These are phyloP conservation scores for Ophioninae sp. DNA, from an alignment of 2,888 invertebrate species.

Conservation along the genomic window DNA sequence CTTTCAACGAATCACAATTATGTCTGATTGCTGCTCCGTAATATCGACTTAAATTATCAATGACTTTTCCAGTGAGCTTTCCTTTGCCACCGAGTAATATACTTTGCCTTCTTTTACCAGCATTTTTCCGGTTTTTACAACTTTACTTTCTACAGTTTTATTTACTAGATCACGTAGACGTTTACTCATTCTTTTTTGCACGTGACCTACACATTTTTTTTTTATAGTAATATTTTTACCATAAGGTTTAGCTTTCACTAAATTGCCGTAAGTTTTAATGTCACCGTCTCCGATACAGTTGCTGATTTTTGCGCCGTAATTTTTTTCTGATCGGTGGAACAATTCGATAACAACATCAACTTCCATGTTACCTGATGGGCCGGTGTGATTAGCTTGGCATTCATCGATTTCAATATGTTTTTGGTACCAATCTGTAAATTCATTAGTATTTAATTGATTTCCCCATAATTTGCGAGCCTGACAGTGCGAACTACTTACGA, in stretches of 20 bases:
- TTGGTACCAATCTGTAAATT: conserved; percentile 39
- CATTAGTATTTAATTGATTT: conserved; percentile 33
- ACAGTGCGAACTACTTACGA: conserved; percentile 7
- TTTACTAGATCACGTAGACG: conserved; percentile 64
- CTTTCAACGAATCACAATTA: conserved; percentile 51
- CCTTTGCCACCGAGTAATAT: conserved; percentile 48
- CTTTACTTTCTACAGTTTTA: conserved; percentile 53
- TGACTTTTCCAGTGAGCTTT: conserved; percentile 67
- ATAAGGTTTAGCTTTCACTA: conserved; percentile 56
- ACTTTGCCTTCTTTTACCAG: conserved; percentile 54
- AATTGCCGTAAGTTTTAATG: conserved; percentile 45
- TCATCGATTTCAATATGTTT: conserved; percentile 14
- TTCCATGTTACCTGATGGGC: conserved; percentile 12
- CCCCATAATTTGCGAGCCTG: conserved; percentile 24
- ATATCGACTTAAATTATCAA: conserved; percentile 60
- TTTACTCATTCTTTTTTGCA: conserved; percentile 65
- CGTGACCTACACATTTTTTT: conserved; percentile 50
- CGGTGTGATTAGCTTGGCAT: conserved; percentile 21
- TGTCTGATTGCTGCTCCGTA: conserved; percentile 59
- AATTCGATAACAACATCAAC: conserved; percentile 9
- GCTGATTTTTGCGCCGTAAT: conserved; percentile 24
- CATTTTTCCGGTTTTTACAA: conserved; percentile 14
- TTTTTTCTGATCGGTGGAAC: conserved; percentile 25
- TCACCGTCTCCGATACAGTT: conserved; percentile 56
- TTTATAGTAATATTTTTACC: conserved; percentile 54